Base-by-base conservation (phyloP, 2,797 vertebrate genomes). In the Hypotaenidia okinawae region DNA sequence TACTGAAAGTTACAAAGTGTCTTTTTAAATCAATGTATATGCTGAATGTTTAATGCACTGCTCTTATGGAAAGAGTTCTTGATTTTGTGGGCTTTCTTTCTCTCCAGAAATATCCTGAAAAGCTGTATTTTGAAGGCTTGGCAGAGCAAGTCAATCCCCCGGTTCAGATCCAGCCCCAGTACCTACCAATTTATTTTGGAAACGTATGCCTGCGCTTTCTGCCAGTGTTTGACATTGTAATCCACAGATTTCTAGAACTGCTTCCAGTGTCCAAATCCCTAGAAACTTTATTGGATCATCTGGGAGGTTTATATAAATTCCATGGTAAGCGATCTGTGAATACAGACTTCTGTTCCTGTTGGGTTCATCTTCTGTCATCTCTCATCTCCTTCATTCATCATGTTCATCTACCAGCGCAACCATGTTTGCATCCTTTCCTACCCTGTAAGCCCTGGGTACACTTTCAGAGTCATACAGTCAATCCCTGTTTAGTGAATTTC, bases 141-240 rank as follows among this genome's bases (percentile, higher is more conserved):
- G 99, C 99, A 2, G 99, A 99, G 66, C 99, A 99, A 87, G 99
- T 99, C 23, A 99, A 98, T 94, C 99, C 99, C 17, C 99, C 99
- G 45, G 98, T 99, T 96, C 99, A 99, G 95, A 99, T 99, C 73
- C 99, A 99, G 97, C 98, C 98, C 8, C 99, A 99, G 63, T 99
- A 99, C 90, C 98, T 99, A 76, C 99, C 99, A 27, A 99, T 99
- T 97, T 99, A 99, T 97, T 99, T 99, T 81, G 99, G 99, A 90
- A 99, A 99, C 22, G 99, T 99, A 67, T 99, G 99, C 92, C 98
- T 99, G 78, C 99, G 99, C 81, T 99, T 99, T 97, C 98, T 99
- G 89, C 99, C 99, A 0, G 99, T 99, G 79, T 99, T 99, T 78
- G 99, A 99, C 97, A 99, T 99, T 58, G 99, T 99, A 96, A 99